These are phyloP conservation scores for Macrobrachium rosenbergii DNA, from an alignment of 1,140 invertebrate genomes.

Conservation along the genomic window DNA sequence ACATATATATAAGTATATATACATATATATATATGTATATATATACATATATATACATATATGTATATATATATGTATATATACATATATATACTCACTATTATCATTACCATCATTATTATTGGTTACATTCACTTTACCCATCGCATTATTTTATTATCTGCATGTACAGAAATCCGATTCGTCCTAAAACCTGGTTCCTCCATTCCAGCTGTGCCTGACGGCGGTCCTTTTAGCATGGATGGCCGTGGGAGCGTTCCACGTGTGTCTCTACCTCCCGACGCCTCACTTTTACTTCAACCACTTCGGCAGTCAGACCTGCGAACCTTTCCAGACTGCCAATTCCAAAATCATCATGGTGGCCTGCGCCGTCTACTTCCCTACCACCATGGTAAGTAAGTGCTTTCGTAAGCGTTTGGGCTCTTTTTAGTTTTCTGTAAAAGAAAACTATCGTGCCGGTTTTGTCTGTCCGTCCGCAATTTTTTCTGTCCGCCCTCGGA, in stretches of 20 bases:
- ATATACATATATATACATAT: not conserved
- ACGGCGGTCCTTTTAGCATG: constrained; percentile 42
- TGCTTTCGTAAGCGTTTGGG: not conserved
- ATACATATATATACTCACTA: not conserved
- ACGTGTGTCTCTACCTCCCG: constrained; percentile 43
- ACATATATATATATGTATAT: not conserved
- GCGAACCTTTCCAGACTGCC: constrained; percentile 51
- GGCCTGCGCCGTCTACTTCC: constrained; percentile 55
- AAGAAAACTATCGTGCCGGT: no score
- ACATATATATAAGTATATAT: not conserved
- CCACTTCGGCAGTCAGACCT: constrained; percentile 48
- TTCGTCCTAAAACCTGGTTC: not conserved
- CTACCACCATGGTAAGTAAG: constrained; percentile 42
- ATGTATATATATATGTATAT: not conserved
- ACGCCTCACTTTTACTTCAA: constrained; percentile 58
- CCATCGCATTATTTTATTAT: not conserved
- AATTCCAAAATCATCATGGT: constrained; percentile 52
- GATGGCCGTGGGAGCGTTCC: constrained; percentile 35
- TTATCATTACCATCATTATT: no score
- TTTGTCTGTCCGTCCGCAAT: no score
- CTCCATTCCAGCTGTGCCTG: constrained; percentile 32
- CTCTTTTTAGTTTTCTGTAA: not conserved
- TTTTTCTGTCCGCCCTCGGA: no score
- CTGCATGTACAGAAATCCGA: not conserved
- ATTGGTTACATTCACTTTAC: not conserved